Evolutionary conservation across 1,140 invertebrate species (phyloP), one percentile per base, ranked within the genome.

Genomic region (Uloborus diversus): DNA sequence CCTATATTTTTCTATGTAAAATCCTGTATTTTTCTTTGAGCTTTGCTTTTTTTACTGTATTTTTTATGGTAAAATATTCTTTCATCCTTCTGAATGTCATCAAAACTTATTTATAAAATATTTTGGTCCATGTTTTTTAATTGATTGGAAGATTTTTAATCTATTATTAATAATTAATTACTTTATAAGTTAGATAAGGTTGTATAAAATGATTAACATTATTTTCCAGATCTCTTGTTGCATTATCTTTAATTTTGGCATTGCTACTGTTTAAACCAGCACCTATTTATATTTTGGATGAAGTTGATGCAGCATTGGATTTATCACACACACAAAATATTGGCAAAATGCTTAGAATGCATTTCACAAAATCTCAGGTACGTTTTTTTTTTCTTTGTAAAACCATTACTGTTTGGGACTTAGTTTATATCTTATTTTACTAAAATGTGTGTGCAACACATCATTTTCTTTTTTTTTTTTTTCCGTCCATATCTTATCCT

Each of bases 281-380:
- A 14, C 98, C 98, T 1, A 89, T 99, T 13, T 99, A 99, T 85
- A 99, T 99, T 87, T 89, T 99, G 83, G 98, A 99, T 86, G 98
- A 99, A 89, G 96, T 99, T 56, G 98, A 99, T 87, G 97, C 98
- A 5, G 98, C 98, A 4, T 88, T 99, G 3, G 98, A 99, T 89
- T 90, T 99, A 27, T 97, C 95, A 1, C 98, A 99, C 86, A 99
- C 98, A 4, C 96, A 99, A 88, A 99, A 99, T 88, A 99, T 99
- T 85, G 98, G 98, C 1, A 90, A 91, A 68, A 99, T 99, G 95
- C 89, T 99, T 7, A 94, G 93, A 84, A 91, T 91, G 35, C 96
- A 99, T 88, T 99, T 99, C 85, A 94, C 91, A 83, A 92, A 94
- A 86, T 98, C 97, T 11, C 96, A 96, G 90, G 94, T 94, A 86